phyloP scores from a whole-genome alignment of 2,888 invertebrate species.

The Heliconius aoede region DNA sequence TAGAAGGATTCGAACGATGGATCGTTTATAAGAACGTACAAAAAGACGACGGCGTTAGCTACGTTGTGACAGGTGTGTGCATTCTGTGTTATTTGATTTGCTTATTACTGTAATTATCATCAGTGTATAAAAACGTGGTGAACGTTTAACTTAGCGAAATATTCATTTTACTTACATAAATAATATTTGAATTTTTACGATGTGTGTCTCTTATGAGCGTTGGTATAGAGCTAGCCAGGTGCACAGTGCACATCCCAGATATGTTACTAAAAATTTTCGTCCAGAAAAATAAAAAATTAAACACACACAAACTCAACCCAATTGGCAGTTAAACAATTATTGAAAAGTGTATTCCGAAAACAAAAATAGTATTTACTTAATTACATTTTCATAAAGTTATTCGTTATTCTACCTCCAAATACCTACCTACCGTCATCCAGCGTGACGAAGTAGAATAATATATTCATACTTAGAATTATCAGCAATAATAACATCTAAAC shows the following conservation, averaged over 20 bases:
- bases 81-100: slow-evolving; percentile 30
- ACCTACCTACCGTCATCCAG: slow-evolving; percentile 28
- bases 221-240: too few relatives aligned
- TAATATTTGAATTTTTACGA: neutral
- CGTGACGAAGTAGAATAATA: slow-evolving; percentile 45
- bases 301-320: neutral
- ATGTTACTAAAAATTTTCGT: too few relatives aligned
- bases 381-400: neutral
- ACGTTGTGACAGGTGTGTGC: slow-evolving; percentile 54
- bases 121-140: slow-evolving; percentile 18
- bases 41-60: slow-evolving; percentile 70
- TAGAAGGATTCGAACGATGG: slow-evolving; percentile 66
- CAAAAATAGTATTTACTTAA: neutral
- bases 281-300: too few relatives aligned
- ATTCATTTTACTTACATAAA: neutral
- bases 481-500: slow-evolving; percentile 43
- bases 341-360: neutral
- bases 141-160: slow-evolving; percentile 4
- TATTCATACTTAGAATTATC: slow-evolving; percentile 46
- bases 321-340: neutral
- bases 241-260: too few relatives aligned
- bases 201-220: too few relatives aligned
- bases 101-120: slow-evolving; percentile 29
- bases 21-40: slow-evolving; percentile 67
- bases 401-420: neutral